Base-by-base conservation (phyloP, 2,888 invertebrate genomes). In the Lymantria dispar region DNA sequence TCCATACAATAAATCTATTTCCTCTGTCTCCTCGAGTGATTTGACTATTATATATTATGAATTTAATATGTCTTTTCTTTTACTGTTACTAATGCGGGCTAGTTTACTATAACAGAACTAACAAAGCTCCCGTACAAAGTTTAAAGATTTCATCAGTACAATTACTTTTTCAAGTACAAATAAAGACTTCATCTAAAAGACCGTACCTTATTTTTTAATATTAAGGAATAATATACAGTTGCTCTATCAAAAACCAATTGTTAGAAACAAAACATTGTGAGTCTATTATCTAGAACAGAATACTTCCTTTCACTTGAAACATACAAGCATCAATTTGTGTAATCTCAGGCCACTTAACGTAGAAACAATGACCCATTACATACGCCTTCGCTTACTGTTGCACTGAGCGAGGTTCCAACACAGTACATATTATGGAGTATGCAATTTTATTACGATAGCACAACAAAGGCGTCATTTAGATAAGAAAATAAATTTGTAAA, bases 291-390 rank as follows among this genome's bases (percentile, higher is more conserved):
- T 74, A 67, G 68, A 75, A 79, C 75, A 73, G 71, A 74, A 78
- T 70, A 76, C 70, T 81, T 79, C 83, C 85, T 83, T 85, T 86
- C 83, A 81, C 85, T 82, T 74, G 73, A 74, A 79, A 77, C 76
- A 76, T 66, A 77, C 74, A 71, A 73, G 74, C 76, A 78, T 77
- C 80, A 78, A 83, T 83, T 81, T 79, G 77, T 78, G 81, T 79
- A 83, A 84, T 82, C 80, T 77, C 72, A 71, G 71, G 68, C 73
- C 80, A 80, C 79, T 84, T 83, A 81, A 75, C 64, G 72, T 77
- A 77, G 80, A 83, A 82, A 85, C 85, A 85, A 85, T 85, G 83
- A 81, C 77, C 80, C 78, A 83, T 83, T 80, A 79, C 74, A 74
- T 62, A 74, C 73, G 68, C 71, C 74, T 62, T 38, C 38, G 40